A percentile compares a stretch with the other conserved stretches of the same genome.
Conservation (phyloP, 2,797 vertebrate genomes). For the Typhlichthys eigenmanni region DNA sequence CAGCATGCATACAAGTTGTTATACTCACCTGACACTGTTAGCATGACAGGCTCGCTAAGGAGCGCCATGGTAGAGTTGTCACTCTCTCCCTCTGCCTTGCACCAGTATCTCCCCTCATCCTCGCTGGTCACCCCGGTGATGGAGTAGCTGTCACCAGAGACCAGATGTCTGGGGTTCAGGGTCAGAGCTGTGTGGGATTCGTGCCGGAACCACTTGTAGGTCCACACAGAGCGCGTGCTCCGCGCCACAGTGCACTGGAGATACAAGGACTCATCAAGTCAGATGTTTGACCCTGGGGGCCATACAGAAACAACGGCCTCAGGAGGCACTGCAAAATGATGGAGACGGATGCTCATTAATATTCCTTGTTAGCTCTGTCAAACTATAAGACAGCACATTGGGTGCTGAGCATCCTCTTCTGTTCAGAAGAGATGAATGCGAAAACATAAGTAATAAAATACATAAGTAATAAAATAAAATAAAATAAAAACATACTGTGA, state of each 20-base stretch:
- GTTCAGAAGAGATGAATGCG: neutral
- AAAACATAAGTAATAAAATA: no score
- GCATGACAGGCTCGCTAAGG: constrained; percentile 16
- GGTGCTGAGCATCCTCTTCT: neutral
- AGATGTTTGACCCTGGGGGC: constrained; percentile 55
- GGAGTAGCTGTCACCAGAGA: constrained; percentile 51
- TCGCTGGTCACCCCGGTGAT: constrained; percentile 49
- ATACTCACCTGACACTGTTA: constrained; percentile 63
- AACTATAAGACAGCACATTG: no score
- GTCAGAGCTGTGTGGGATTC: neutral
- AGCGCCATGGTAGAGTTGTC: constrained; percentile 19
- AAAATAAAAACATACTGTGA: no score
- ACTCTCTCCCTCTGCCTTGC: constrained; percentile 36
- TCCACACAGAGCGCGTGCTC: constrained; percentile 28
- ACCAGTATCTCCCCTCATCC: constrained; percentile 54
- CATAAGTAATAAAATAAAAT: no score
- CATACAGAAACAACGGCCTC: constrained; percentile 44
- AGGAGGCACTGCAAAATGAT: constrained; percentile 40
- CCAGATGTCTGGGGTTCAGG: constrained; percentile 38
- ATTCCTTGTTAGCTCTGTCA: neutral
- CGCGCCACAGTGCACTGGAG: constrained; percentile 47
- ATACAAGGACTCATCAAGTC: constrained; percentile 52
- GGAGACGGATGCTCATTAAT: constrained; percentile 1
- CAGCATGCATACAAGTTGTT: neutral
- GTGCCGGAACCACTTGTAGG: constrained; percentile 49